Evolutionary conservation across 1,140 invertebrate genomes (phyloP).

Genomic region (Heliconius eleuchia): DNA sequence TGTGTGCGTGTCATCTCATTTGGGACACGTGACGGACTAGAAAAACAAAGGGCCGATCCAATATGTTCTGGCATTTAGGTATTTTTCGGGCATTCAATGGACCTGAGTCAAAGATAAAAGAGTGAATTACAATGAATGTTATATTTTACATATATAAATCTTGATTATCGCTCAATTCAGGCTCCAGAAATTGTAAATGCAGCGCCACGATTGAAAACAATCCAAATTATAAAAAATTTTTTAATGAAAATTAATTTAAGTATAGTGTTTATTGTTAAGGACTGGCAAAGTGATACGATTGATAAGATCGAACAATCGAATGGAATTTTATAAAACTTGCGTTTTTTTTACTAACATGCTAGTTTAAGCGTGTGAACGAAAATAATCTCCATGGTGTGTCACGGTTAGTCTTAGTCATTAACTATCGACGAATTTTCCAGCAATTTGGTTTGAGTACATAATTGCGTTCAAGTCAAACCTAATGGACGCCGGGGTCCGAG

Average conservation of each 20-base stretch:
- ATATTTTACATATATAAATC: not conserved
- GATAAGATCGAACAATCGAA: not conserved
- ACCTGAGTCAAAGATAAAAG: constrained; percentile 10
- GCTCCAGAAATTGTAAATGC: too few relatives aligned
- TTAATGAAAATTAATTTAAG: not conserved
- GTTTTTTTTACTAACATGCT: constrained; percentile 12
- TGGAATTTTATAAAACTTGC: constrained; percentile 12
- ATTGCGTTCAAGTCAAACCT: constrained; percentile 78
- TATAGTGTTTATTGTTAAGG: constrained; percentile 13
- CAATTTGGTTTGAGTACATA: constrained; percentile 78
- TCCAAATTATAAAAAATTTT: too few relatives aligned
- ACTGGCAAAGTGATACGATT: not conserved
- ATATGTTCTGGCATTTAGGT: constrained; percentile 30
- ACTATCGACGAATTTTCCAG: constrained; percentile 76
- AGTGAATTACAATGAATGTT: not conserved
- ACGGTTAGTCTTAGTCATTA: constrained; percentile 63
- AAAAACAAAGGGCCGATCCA: constrained; percentile 45
- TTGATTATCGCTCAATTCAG: too few relatives aligned
- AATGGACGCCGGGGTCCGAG: constrained; percentile 71
- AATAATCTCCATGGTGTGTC: constrained; percentile 60
- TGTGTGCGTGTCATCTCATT: constrained; percentile 65
- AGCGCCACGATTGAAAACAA: too few relatives aligned
- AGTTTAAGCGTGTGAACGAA: constrained; percentile 57
- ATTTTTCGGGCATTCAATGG: not conserved
- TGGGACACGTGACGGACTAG: constrained; percentile 57